Evolutionary conservation across 2,888 invertebrate genomes (phyloP), one percentile per base, ranked within the genome.

Genomic region (Apoderus coryli): DNA sequence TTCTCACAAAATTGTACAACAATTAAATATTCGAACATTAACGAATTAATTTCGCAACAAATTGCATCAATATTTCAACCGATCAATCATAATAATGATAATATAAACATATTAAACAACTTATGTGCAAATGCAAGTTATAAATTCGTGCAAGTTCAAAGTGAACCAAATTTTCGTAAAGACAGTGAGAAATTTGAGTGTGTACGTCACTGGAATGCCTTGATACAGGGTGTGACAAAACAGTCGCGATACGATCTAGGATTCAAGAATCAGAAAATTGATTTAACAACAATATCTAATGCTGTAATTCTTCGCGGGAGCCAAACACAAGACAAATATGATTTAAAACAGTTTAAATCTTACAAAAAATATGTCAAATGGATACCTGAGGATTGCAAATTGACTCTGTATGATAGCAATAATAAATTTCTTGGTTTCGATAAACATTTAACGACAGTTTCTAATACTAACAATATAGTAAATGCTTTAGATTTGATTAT

Each of bases 101-200:
- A 37, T 36, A 29, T 49, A 10, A 44, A 43, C 44, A 45, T 64
- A 13, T 45, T 59, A 11, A 50, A 54, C 11, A 48, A 54, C 27
- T 41, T 64, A 23, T 52, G 56, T n/a, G 47, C 61, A 2, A 62
- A 65, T 49, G 60, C 63, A 4, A 47, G 44, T n/a, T 63, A 59
- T 35, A 65, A 62, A 48, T 51, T 63, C 19, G 46, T 61, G 14
- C 57, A 56, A 22, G 51, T 65, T 12, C 57, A 53, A 39, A 59
- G 54, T 19, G 54, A 57, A 9, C 63, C 61, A 10, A 52, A 59
- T 31, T 38, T 56, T 24, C 32, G 51, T 4, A 40, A 47, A 12
- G 46, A 46, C 22, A 41, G 45, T 32, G 40, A 44, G 2, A 46
- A 46, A 19, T 60, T 52, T 39, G 61, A 63, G 45, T 36, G 49